These are phyloP conservation scores for Atrina japonica DNA, from an alignment of 2,888 invertebrate species.

Conservation along the genomic window DNA sequence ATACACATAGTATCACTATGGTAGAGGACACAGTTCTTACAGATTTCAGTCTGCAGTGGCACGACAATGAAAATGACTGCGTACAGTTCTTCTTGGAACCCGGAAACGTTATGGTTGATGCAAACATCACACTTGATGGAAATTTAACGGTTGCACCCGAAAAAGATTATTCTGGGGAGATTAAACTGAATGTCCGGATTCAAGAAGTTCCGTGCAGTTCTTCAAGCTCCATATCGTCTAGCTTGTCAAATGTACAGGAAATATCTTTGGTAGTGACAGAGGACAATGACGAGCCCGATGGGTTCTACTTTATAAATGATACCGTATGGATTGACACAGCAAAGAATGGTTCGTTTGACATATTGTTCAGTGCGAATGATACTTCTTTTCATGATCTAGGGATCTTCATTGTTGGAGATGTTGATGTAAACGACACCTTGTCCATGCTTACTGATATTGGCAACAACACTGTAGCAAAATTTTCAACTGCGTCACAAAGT, in stretches of 20 bases:
- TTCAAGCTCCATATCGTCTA: background rate
- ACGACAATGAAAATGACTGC: conserved; percentile 50
- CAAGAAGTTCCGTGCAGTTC: conserved; percentile 18
- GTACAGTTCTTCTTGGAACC: conserved; percentile 41
- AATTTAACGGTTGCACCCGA: conserved; percentile 41
- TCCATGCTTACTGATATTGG: conserved; percentile 1
- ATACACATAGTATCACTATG: conserved; percentile 9
- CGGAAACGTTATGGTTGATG: conserved; percentile 33
- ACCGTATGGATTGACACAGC: conserved; percentile 12
- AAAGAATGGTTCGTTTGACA: conserved; percentile 2
- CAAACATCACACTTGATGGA: conserved; percentile 41
- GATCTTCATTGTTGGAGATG: conserved; percentile 27
- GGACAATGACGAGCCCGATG: conserved; percentile 31
- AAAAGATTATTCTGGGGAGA: conserved; percentile 47
- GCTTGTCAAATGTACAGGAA: background rate
- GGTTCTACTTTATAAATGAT: conserved; percentile 17
- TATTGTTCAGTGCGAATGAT: conserved; percentile 18
- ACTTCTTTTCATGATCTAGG: conserved; percentile 5
- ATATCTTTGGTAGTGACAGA: conserved; percentile 4
- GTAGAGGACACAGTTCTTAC: conserved; percentile 16
- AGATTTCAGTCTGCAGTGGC: conserved; percentile 11
- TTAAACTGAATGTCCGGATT: conserved; percentile 10
- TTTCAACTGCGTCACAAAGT: background rate
- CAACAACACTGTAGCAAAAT: background rate
- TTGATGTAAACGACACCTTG: conserved; percentile 29